A percentile compares a stretch with the other conserved stretches of the same genome.
These are phyloP conservation scores for Bovichtus diacanthus DNA, from an alignment of 2,797 vertebrate genomes.

Conservation along the genomic window DNA sequence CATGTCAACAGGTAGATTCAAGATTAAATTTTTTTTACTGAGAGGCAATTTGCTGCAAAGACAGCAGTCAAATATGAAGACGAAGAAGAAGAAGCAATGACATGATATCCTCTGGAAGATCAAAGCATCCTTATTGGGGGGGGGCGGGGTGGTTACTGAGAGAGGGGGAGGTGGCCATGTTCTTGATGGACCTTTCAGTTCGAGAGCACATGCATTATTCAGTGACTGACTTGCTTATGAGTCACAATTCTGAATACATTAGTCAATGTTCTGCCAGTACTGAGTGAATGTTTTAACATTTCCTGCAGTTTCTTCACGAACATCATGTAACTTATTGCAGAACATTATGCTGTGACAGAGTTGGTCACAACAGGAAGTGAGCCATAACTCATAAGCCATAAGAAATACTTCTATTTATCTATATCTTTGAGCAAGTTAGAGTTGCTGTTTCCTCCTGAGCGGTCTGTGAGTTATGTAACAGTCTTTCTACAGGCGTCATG, in stretches of 20 bases:
- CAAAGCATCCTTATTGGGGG: no score
- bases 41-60: no score
- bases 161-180: no score
- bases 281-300: background rate
- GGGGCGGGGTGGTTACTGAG: no score
- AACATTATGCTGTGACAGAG: conserved; percentile 32
- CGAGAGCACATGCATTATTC: background rate
- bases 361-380: conserved; percentile 35
- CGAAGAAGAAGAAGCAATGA: no score
- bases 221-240: background rate
- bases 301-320: conserved; percentile 26
- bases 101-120: no score
- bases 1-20: no score
- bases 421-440: no score
- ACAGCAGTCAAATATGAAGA: no score
- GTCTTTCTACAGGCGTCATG: conserved; percentile 4
- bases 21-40: no score
- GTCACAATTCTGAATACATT: background rate
- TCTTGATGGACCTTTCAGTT: background rate
- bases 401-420: background rate
- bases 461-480: no score
- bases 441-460: no score
- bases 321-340: conserved; percentile 20
- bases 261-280: background rate
- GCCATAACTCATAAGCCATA: conserved; percentile 1